Evolutionary conservation across 2,797 vertebrate genomes (phyloP).

Genomic region (Parotocinclus haroldoi): DNA sequence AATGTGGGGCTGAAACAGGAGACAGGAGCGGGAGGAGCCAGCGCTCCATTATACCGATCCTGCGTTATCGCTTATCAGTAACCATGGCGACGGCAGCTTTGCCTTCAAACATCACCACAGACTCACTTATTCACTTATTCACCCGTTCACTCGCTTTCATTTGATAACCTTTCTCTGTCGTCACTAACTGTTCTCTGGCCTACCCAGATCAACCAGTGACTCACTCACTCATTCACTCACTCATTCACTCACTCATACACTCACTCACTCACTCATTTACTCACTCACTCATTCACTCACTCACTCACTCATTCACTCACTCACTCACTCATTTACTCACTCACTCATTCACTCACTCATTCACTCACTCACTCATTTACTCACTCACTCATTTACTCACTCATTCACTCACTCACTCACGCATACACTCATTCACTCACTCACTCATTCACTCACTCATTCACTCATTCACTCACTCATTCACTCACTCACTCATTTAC

Average conservation of each 20-base stretch:
- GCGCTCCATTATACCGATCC: slow-evolving; percentile 34
- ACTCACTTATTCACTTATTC: neutral
- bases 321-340: neutral
- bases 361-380: no score
- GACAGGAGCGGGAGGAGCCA: slow-evolving; percentile 40
- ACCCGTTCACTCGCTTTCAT: no score
- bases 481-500: neutral
- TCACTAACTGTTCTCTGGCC: neutral
- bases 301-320: no score
- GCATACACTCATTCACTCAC: no score
- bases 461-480: no score
- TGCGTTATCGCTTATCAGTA: slow-evolving; percentile 49
- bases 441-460: neutral
- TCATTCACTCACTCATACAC: no score
- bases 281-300: no score
- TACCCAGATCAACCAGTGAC: neutral
- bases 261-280: no score
- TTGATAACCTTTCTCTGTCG: no score
- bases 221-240: no score
- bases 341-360: no score
- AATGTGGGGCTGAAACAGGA: slow-evolving; percentile 48
- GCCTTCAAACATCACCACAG: slow-evolving; percentile 11
- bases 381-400: no score
- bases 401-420: neutral
- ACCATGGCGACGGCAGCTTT: slow-evolving; percentile 28